Conservation (phyloP, 1,140 invertebrate species). For the Pteromalus puparum region DNA sequence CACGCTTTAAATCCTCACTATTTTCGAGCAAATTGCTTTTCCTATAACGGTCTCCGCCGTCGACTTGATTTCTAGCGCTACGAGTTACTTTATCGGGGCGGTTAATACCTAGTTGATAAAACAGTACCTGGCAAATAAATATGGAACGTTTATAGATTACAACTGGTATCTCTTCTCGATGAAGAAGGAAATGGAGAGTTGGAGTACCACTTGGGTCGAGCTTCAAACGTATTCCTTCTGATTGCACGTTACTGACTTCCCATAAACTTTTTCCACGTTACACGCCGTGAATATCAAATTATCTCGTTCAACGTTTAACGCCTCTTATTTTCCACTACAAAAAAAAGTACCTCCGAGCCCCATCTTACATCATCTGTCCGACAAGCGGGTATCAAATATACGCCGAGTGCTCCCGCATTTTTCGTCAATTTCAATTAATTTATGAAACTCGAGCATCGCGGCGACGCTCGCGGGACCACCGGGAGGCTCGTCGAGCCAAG, state of each 20-base stretch:
- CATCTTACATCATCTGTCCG: too few species aligned
- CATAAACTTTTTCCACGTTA: too few species aligned
- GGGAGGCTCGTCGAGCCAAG: constrained; percentile 3
- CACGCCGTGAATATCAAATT: too few species aligned
- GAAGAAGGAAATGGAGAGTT: not conserved
- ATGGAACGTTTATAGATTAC: not conserved
- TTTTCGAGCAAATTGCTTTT: constrained; percentile 43
- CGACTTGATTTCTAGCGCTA: constrained; percentile 28
- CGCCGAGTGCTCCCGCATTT: not conserved
- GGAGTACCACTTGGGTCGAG: not conserved
- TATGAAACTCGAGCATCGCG: constrained; percentile 18
- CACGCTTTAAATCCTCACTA: constrained; percentile 34
- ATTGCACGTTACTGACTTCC: too few species aligned
- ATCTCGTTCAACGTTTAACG: too few species aligned
- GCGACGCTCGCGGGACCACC: constrained; percentile 25
- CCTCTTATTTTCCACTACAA: too few species aligned
- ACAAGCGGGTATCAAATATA: not conserved
- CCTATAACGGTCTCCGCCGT: constrained; percentile 32
- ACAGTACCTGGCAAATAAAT: not conserved
- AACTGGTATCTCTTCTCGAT: not conserved
- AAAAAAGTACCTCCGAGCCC: too few species aligned
- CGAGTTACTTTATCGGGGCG: not conserved
- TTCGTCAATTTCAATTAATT: constrained; percentile 41
- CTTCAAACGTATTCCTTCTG: constrained; percentile 6
- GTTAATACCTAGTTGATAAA: too few species aligned